Evolutionary conservation across 2,888 invertebrate species (phyloP).

Genomic region (Thymelicus sylvestris): DNA sequence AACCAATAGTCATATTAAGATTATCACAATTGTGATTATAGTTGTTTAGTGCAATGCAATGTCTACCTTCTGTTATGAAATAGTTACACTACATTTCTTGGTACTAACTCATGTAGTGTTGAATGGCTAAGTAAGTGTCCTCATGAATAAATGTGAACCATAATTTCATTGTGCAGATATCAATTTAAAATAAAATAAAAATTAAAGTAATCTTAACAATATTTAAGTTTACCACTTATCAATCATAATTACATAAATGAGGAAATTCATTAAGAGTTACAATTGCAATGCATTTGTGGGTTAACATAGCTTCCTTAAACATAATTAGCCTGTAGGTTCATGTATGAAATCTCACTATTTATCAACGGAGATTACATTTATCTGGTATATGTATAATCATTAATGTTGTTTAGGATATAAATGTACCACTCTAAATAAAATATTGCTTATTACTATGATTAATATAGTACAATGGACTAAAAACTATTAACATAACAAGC

Average conservation of each 20-base stretch:
- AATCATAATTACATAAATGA: neutral
- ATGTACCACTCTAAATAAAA: neutral
- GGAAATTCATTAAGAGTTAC: no score
- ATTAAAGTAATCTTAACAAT: no score
- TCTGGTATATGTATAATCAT: neutral
- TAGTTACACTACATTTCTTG: no score
- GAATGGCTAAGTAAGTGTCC: neutral
- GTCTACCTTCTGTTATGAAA: no score
- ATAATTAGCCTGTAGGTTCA: neutral
- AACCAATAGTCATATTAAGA: no score
- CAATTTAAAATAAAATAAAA: no score
- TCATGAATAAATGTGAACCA: neutral
- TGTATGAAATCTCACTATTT: neutral
- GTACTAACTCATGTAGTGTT: neutral
- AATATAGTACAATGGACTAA: no score
- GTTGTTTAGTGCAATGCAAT: no score
- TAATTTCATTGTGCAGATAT: neutral
- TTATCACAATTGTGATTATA: no score
- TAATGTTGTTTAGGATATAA: neutral
- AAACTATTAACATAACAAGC: no score
- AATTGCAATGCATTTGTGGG: no score
- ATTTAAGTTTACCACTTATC: no score
- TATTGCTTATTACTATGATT: neutral
- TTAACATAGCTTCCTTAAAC: neutral
- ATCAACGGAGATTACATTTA: slow-evolving; percentile 1